These are phyloP conservation scores for Trichogramma dendrolimi DNA, from an alignment of 2,888 invertebrate species.

Conservation along the genomic window DNA sequence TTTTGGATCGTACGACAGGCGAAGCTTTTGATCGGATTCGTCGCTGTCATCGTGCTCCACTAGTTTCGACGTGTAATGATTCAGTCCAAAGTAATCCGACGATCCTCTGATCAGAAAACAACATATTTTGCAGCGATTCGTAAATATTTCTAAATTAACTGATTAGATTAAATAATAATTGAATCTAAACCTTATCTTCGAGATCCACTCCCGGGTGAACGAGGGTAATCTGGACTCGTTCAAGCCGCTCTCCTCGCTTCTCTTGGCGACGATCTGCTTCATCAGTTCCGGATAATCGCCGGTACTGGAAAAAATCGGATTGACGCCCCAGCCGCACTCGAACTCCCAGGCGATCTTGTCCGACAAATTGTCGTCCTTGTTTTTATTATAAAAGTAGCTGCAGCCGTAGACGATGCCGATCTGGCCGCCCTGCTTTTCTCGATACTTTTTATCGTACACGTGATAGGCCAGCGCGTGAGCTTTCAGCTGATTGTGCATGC, in stretches of 20 bases:
- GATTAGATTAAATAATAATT: background rate
- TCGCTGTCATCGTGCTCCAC: conserved; percentile 27
- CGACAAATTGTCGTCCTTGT: conserved; percentile 18
- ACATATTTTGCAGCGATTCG: background rate
- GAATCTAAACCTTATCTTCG: conserved; percentile 32
- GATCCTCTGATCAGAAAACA: conserved; percentile 30
- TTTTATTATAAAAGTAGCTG: conserved; percentile 21
- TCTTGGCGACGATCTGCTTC: conserved; percentile 49
- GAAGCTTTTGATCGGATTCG: conserved; percentile 51
- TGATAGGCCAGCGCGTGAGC: conserved; percentile 68
- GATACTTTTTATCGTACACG: conserved; percentile 59
- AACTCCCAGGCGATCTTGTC: conserved; percentile 38
- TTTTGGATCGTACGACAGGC: conserved; percentile 56
- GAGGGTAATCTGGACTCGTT: conserved; percentile 50
- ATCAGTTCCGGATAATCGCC: conserved; percentile 55
- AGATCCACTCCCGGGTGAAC: conserved; percentile 56
- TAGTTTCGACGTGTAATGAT: conserved; percentile 39
- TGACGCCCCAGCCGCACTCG: conserved; percentile 52
- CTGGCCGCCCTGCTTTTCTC: conserved; percentile 57
- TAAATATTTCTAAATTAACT: background rate
- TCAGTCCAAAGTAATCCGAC: conserved; percentile 42
- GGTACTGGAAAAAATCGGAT: conserved; percentile 49
- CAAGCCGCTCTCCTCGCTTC: conserved; percentile 50
- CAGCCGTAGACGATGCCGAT: conserved; percentile 27
- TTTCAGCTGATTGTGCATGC: conserved; percentile 67